These are phyloP conservation scores for Lacerta bilineata DNA, from an alignment of 2,797 vertebrate species.

Conservation along the genomic window DNA sequence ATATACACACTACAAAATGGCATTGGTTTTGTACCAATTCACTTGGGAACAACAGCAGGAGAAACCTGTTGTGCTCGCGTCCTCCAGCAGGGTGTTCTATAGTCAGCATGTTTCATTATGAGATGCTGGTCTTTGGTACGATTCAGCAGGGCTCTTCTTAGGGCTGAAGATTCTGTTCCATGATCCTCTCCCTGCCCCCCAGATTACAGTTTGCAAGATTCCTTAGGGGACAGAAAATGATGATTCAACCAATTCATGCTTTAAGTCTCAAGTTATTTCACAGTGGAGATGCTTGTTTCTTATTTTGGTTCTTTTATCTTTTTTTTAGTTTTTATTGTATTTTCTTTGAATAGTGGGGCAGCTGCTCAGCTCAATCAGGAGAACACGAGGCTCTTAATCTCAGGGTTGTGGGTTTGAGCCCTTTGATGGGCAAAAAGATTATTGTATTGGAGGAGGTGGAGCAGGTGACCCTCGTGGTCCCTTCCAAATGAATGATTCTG, in stretches of 20 bases:
- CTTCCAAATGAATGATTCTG: not conserved
- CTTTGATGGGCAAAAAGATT: too few relatives aligned
- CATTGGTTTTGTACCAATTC: not conserved
- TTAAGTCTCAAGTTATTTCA: not conserved
- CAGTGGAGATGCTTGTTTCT: not conserved
- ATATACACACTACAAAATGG: not conserved
- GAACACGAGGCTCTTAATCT: too few relatives aligned
- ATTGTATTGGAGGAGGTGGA: too few relatives aligned
- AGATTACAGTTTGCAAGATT: not conserved
- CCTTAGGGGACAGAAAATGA: not conserved
- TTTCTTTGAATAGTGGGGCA: not conserved
- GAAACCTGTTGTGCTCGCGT: not conserved
- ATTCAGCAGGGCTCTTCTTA: not conserved
- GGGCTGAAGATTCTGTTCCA: not conserved
- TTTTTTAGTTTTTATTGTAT: not conserved
- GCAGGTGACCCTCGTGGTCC: too few relatives aligned
- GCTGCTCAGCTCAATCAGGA: too few relatives aligned
- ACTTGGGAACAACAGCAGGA: too few relatives aligned
- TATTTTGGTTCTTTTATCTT: not conserved
- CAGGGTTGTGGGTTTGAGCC: too few relatives aligned
- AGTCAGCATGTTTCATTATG: not conserved
- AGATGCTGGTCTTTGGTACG: not conserved
- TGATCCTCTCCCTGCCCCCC: not conserved
- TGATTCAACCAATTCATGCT: not conserved
- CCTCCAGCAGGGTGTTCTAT: not conserved